Percentiles rank a stretch among this genome's conserved stretches.
Conservation (phyloP, 2,888 invertebrate genomes). For the Allolobophora icterica region DNA sequence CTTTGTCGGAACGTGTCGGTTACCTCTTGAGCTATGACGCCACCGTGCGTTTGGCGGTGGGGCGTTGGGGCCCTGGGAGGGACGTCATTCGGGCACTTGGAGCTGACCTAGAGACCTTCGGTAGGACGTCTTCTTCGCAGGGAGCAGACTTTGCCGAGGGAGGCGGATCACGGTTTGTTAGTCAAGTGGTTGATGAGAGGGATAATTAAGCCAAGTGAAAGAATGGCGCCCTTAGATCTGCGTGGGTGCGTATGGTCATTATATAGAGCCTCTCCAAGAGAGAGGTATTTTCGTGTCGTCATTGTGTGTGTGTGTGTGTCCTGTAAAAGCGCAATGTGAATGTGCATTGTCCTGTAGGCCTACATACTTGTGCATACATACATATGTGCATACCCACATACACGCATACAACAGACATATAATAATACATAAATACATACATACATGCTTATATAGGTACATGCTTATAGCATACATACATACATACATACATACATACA, state of each 20-base stretch:
- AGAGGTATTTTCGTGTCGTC: background rate
- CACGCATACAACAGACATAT: background rate
- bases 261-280: background rate
- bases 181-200: background rate
- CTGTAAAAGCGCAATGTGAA: too few species aligned
- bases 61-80: background rate
- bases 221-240: background rate
- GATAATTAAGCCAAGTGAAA: background rate
- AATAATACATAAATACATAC: background rate
- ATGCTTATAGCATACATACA: background rate
- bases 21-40: background rate
- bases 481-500: conserved; percentile 22
- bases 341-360: too few species aligned
- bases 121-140: background rate
- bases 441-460: conserved; percentile 3
- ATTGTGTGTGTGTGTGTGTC: background rate
- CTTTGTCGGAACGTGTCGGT: background rate
- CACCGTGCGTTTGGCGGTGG: background rate
- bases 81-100: background rate
- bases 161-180: background rate
- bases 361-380: background rate
- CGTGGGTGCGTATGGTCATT: background rate
- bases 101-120: background rate
- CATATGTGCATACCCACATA: background rate
- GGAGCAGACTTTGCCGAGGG: background rate